Evolutionary conservation across 2,113 vertebrate genomes (phyloP).

Genomic region (Perccottus glenii): DNA sequence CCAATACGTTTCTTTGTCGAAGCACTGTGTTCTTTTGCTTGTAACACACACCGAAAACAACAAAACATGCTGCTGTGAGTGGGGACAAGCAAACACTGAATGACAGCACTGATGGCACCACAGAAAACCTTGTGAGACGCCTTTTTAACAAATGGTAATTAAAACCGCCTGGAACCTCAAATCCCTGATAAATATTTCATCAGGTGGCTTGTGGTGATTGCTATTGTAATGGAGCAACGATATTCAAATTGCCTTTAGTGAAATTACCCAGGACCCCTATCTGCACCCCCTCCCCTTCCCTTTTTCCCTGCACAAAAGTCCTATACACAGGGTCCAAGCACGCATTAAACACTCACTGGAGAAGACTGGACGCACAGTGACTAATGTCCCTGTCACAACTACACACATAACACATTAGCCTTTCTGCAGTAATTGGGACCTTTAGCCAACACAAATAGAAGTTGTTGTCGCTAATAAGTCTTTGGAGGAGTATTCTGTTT

Average conservation of each 20-base stretch:
- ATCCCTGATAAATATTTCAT: slow-evolving; percentile 80
- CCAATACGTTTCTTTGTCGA: neutral
- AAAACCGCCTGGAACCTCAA: slow-evolving; percentile 72
- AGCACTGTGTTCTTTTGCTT: neutral
- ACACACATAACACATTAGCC: slow-evolving; percentile 6
- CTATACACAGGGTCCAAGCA: neutral
- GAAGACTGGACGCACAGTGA: neutral
- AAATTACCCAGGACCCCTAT: slow-evolving; percentile 43
- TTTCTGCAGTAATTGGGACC: neutral
- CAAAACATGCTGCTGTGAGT: slow-evolving; percentile 18
- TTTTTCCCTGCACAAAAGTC: neutral
- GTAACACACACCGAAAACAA: slow-evolving; percentile 11
- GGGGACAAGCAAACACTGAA: slow-evolving; percentile 38
- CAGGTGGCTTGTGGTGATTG: slow-evolving; percentile 66
- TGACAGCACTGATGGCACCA: slow-evolving; percentile 29
- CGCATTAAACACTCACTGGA: neutral
- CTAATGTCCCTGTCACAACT: neutral
- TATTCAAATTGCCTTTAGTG: slow-evolving; percentile 69
- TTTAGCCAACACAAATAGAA: neutral
- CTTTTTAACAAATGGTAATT: slow-evolving; percentile 74
- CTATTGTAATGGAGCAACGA: slow-evolving; percentile 70
- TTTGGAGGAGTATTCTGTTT: neutral
- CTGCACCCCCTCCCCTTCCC: neutral
- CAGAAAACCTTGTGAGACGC: slow-evolving; percentile 45
- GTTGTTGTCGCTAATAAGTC: neutral